Evolutionary conservation across 2,797 vertebrate genomes (phyloP).

Genomic region (Mallotus villosus): DNA sequence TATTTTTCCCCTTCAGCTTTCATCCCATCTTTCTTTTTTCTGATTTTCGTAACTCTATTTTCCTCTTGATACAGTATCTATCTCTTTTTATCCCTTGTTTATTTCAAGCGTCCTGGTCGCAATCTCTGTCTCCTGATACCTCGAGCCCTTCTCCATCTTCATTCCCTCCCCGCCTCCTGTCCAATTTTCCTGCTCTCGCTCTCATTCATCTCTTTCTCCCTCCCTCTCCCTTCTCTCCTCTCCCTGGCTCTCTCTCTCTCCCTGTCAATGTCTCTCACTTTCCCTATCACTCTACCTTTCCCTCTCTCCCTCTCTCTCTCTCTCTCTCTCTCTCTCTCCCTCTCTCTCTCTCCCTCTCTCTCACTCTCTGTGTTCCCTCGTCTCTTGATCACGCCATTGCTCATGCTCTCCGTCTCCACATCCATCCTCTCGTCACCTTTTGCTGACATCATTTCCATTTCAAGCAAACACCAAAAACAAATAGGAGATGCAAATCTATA

Average conservation of each 20-base stretch:
- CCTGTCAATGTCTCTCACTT: too few species aligned
- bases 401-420: conserved; percentile 57
- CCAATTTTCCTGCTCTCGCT: conserved; percentile 70
- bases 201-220: conserved; percentile 74
- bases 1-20: background rate
- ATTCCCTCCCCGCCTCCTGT: conserved; percentile 70
- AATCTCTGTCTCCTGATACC: conserved; percentile 70
- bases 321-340: too few species aligned
- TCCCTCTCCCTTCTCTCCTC: too few species aligned
- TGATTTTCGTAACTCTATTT: conserved; percentile 28
- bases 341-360: too few species aligned
- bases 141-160: conserved; percentile 69
- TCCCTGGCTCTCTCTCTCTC: too few species aligned
- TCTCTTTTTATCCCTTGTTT: conserved; percentile 64
- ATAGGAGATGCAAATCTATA: conserved; percentile 48
- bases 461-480: conserved; percentile 37
- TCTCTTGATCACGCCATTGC: conserved; percentile 51
- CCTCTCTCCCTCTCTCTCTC: too few species aligned
- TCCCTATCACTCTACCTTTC: too few species aligned
- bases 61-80: conserved; percentile 69
- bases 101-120: conserved; percentile 70
- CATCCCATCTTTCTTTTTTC: conserved; percentile 12
- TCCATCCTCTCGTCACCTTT: conserved; percentile 53
- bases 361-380: background rate
- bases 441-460: conserved; percentile 40